A percentile compares a stretch with the other conserved stretches of the same genome.
Conservation (phyloP, 2,888 invertebrate genomes). For the Smittia aterrima region DNA sequence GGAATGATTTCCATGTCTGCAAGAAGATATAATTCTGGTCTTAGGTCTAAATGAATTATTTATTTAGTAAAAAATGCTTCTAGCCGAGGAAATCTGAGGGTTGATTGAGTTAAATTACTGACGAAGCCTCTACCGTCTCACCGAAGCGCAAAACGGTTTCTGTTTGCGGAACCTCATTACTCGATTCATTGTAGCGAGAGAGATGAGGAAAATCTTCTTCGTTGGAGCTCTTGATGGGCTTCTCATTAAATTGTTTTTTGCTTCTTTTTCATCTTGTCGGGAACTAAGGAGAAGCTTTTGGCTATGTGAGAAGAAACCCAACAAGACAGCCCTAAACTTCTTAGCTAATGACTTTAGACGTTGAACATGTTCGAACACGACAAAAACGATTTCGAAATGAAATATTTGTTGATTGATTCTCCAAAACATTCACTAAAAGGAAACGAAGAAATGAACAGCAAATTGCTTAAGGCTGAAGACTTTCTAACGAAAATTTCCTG, state of each 20-base stretch:
- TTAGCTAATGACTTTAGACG: no score
- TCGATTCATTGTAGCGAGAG: neutral
- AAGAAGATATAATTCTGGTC: constrained; percentile 52
- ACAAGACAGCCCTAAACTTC: neutral
- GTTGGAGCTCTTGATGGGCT: neutral
- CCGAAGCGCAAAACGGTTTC: neutral
- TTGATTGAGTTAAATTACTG: neutral
- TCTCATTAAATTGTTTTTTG: neutral
- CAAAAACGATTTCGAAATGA: no score
- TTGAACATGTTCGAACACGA: no score
- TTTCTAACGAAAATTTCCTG: no score
- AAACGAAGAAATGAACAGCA: no score
- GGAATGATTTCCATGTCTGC: constrained; percentile 82
- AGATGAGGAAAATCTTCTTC: neutral
- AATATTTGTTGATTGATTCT: no score
- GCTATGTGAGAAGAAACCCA: neutral
- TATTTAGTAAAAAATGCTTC: neutral
- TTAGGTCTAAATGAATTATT: no score
- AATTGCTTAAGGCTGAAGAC: no score
- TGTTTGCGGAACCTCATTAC: neutral
- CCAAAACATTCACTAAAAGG: no score
- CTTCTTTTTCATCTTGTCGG: neutral
- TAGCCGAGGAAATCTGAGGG: neutral
- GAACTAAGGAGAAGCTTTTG: neutral
- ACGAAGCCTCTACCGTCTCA: neutral